Percentiles rank a stretch among this genome's conserved stretches.
Conservation (phyloP, 2,113 vertebrate genomes). For the Alces alces region DNA sequence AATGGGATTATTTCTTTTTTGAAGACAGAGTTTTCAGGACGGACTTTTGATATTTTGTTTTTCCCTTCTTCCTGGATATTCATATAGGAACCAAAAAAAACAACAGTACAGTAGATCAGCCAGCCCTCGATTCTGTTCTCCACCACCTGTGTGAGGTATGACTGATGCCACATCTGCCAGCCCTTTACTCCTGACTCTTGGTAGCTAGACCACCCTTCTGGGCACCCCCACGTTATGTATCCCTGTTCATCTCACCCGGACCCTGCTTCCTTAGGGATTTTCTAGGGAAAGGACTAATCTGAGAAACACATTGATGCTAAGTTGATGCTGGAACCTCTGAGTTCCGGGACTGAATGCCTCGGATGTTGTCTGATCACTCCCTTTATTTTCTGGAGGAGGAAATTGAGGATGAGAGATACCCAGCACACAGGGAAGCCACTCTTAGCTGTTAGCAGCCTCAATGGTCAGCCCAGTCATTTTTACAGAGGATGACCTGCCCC, state of each 20-base stretch:
- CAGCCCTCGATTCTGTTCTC: not conserved
- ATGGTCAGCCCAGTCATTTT: not conserved
- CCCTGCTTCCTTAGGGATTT: not conserved
- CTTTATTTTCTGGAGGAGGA: not conserved
- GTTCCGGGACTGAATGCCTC: not conserved
- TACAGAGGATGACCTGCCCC: fast-evolving
- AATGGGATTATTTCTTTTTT: not conserved
- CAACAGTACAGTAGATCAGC: not conserved
- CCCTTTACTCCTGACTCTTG: not conserved
- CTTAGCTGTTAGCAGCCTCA: not conserved
- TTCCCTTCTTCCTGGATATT: not conserved
- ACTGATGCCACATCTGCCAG: not conserved
- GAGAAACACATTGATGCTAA: not conserved
- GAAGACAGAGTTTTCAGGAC: not conserved
- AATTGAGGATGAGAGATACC: not conserved
- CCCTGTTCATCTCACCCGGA: not conserved
- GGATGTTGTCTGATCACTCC: not conserved
- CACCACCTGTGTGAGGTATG: not conserved
- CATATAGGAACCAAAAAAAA: not conserved
- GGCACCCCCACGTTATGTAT: not conserved
- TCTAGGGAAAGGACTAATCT: not conserved
- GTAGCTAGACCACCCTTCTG: not conserved
- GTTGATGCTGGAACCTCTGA: not conserved
- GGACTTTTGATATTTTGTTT: not conserved
- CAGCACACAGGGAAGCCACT: not conserved